These are phyloP conservation scores for Gallinago solitaria DNA, from an alignment of 2,797 vertebrate species.

Conservation along the genomic window DNA sequence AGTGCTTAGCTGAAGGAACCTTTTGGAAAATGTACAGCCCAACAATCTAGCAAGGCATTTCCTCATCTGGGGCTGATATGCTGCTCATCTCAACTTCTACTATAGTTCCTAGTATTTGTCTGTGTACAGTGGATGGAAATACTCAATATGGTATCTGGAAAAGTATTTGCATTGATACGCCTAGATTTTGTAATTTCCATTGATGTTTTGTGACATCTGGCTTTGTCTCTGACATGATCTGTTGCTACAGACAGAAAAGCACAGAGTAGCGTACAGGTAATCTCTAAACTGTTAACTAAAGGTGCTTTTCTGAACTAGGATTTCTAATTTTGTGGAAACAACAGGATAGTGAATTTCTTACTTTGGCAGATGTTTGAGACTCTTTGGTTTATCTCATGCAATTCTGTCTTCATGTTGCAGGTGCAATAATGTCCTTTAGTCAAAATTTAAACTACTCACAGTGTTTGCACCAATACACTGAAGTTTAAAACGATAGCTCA, in stretches of 20 bases:
- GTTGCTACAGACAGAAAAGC: neutral
- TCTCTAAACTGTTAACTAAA: neutral
- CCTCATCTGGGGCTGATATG: neutral
- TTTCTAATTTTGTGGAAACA: neutral
- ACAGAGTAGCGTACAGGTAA: accelerated
- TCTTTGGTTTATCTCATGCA: neutral
- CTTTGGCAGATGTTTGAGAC: neutral
- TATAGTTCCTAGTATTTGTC: neutral
- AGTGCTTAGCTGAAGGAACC: neutral
- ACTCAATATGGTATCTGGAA: neutral
- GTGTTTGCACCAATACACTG: neutral
- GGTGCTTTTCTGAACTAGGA: neutral
- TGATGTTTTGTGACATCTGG: neutral
- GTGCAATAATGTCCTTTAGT: neutral
- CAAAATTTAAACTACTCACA: neutral
- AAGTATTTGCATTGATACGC: neutral
- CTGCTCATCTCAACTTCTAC: neutral
- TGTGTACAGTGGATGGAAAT: neutral
- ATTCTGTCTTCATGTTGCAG: neutral
- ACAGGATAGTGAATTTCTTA: neutral
- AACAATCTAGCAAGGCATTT: neutral
- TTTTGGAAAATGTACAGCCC: neutral
- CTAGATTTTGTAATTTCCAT: neutral
- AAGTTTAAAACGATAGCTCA: neutral
- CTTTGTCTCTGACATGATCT: neutral